phyloP scores from a whole-genome alignment of 2,797 vertebrate genomes.

The Macrochelys suwanniensis region DNA sequence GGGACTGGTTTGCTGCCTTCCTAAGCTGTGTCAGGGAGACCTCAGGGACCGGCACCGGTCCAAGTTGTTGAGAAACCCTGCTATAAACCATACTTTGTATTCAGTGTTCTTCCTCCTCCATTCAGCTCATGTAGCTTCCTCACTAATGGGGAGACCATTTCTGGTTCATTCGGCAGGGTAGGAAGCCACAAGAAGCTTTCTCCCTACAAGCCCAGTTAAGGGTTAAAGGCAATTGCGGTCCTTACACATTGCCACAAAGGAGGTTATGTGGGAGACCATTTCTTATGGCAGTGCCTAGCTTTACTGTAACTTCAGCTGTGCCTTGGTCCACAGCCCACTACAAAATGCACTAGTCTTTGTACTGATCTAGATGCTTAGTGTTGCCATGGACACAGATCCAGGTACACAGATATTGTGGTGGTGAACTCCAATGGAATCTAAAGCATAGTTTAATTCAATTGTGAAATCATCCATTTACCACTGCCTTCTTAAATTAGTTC shows the following conservation, averaged over 20 bases:
- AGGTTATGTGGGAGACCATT: accelerated
- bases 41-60: too few relatives aligned
- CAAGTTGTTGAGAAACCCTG: too few relatives aligned
- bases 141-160: not conserved
- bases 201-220: not conserved
- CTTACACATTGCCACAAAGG: not conserved
- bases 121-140: not conserved
- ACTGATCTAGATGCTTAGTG: not conserved
- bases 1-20: too few relatives aligned
- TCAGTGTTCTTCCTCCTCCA: not conserved
- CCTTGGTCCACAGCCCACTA: not conserved
- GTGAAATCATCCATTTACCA: not conserved
- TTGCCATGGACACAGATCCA: not conserved
- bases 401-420: not conserved
- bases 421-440: not conserved
- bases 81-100: not conserved
- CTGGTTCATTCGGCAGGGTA: not conserved
- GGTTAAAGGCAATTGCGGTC: not conserved
- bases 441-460: not conserved
- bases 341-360: not conserved
- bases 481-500: not conserved
- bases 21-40: too few relatives aligned
- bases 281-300: not conserved
- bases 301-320: not conserved
- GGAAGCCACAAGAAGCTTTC: not conserved